Percentiles rank a stretch among this genome's conserved stretches.
These are phyloP conservation scores for Telmatherina bonti DNA, from an alignment of 2,797 vertebrate species.

Conservation along the genomic window DNA sequence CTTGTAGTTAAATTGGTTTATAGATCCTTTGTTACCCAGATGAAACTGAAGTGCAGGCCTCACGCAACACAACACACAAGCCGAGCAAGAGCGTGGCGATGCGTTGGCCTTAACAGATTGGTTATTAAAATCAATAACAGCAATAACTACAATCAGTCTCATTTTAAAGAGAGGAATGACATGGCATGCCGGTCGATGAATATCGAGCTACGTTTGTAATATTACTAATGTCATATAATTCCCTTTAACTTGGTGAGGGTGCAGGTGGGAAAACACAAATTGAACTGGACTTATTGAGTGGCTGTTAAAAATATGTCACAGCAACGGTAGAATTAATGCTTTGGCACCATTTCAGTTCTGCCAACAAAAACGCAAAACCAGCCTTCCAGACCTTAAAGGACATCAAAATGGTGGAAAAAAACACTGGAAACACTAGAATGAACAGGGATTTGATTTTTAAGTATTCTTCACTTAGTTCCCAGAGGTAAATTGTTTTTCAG, in stretches of 20 bases:
- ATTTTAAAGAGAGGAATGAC: conserved; percentile 68
- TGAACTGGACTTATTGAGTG: conserved; percentile 51
- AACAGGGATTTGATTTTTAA: conserved; percentile 43
- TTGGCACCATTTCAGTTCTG: conserved; percentile 14
- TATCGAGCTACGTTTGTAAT: conserved; percentile 83
- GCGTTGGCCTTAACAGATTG: conserved; percentile 62
- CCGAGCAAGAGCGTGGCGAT: conserved; percentile 42
- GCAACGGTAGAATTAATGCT: conserved; percentile 39
- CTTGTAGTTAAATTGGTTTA: conserved; percentile 65
- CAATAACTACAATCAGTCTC: conserved; percentile 83
- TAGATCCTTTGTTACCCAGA: conserved; percentile 59
- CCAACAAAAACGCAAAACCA: conserved; percentile 9
- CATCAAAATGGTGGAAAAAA: neutral
- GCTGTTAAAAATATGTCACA: conserved; percentile 46
- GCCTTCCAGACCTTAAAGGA: conserved; percentile 6
- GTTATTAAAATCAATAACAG: conserved; percentile 86
- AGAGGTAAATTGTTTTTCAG: conserved; percentile 30
- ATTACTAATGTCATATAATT: conserved; percentile 80
- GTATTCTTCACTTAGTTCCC: conserved; percentile 40
- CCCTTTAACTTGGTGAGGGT: conserved; percentile 51
- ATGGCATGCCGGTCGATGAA: conserved; percentile 70
- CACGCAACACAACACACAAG: conserved; percentile 12
- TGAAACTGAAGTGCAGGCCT: conserved; percentile 30
- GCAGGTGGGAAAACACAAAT: conserved; percentile 57
- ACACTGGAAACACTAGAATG: conserved; percentile 3